phyloP scores from a whole-genome alignment of 2,113 vertebrate genomes.

The Chaetura pelagica region DNA sequence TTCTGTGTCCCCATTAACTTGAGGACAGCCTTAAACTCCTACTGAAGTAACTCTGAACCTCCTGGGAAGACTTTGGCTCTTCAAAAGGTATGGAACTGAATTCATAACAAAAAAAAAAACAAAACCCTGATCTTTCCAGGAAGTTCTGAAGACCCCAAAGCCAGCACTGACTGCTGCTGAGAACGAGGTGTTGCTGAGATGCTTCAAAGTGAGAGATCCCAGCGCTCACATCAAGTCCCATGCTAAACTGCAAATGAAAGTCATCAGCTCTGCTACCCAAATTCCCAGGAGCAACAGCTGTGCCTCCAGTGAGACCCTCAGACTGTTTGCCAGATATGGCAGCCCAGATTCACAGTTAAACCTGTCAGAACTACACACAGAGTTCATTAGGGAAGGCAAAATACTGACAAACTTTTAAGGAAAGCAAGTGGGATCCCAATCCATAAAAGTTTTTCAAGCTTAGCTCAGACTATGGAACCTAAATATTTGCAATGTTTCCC shows the following conservation, averaged over 20 bases:
- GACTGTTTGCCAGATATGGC: not conserved
- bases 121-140: not conserved
- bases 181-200: not conserved
- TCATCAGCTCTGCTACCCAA: not conserved
- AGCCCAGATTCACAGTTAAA: not conserved
- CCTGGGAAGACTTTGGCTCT: not conserved
- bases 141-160: not conserved
- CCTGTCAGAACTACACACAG: not conserved
- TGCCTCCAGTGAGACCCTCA: conserved; percentile 14
- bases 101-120: not conserved
- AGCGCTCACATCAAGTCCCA: not conserved
- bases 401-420: not conserved
- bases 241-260: not conserved
- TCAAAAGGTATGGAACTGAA: not conserved
- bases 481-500: not conserved
- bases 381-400: not conserved
- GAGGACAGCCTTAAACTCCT: not conserved
- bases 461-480: not conserved
- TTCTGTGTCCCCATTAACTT: not conserved
- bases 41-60: not conserved
- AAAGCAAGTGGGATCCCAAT: not conserved
- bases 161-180: not conserved
- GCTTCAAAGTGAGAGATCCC: not conserved
- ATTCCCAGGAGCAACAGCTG: not conserved
- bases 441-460: not conserved